These are phyloP conservation scores for Falco peregrinus DNA, from an alignment of 2,797 vertebrate species.

Conservation along the genomic window DNA sequence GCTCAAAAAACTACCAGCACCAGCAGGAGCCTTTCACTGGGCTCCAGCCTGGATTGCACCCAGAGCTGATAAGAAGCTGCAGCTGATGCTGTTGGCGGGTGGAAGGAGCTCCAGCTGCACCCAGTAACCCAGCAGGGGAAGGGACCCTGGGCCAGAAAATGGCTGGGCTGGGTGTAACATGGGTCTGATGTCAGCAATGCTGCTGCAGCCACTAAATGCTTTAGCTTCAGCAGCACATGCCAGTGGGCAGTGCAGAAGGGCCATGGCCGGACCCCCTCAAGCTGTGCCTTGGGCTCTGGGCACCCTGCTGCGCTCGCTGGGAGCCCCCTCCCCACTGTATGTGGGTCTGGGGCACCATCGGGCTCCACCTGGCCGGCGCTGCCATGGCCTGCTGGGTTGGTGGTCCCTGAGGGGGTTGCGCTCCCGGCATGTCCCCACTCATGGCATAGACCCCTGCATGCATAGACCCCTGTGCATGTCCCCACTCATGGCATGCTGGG, in stretches of 20 bases:
- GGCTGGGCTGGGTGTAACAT: background rate
- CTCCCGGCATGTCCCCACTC: background rate
- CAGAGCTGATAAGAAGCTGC: constrained; percentile 54
- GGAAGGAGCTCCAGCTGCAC: constrained; percentile 36
- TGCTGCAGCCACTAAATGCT: rapidly evolving
- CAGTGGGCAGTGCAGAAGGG: rapidly evolving
- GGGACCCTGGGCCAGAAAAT: background rate
- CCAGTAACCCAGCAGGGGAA: background rate
- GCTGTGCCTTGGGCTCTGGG: background rate
- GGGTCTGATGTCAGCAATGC: rapidly evolving
- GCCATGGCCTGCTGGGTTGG: background rate
- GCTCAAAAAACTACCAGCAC: background rate
- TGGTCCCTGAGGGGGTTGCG: rapidly evolving
- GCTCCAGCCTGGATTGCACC: background rate
- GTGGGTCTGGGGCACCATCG: rapidly evolving
- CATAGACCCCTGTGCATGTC: background rate
- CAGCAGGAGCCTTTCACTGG: background rate
- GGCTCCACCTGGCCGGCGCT: rapidly evolving
- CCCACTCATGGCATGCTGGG: rapidly evolving
- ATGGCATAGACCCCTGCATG: background rate
- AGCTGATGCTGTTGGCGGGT: constrained; percentile 56
- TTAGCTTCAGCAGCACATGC: background rate
- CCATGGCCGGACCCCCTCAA: rapidly evolving
- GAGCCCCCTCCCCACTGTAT: background rate
- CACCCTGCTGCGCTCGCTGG: rapidly evolving